Evolutionary conservation across 2,888 invertebrate species (phyloP).

Genomic region (Cerceris ruficornis): DNA sequence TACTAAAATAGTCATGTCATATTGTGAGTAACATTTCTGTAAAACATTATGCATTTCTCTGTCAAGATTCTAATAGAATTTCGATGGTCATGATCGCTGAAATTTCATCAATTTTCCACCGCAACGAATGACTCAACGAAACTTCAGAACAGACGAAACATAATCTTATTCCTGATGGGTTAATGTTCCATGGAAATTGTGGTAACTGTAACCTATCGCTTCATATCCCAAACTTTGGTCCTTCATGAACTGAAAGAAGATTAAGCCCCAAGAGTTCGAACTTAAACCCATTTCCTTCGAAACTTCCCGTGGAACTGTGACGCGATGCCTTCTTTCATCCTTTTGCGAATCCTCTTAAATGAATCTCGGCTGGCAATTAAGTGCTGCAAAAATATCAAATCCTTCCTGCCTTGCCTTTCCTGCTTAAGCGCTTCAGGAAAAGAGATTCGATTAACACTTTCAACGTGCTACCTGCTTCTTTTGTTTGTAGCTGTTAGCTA

Average conservation of each 20-base stretch:
- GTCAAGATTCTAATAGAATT: no score
- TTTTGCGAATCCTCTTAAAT: conserved; percentile 55
- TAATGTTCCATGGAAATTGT: conserved; percentile 58
- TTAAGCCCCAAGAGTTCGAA: conserved; percentile 55
- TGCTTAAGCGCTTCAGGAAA: not conserved
- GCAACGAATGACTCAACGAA: conserved; percentile 1
- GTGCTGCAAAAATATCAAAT: conserved; percentile 14
- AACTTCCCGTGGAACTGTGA: conserved; percentile 54
- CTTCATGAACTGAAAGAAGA: conserved; percentile 58
- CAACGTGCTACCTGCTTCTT: no score
- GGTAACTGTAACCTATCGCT: conserved; percentile 45
- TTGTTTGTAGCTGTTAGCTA: no score
- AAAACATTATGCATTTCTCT: no score
- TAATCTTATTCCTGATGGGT: conserved; percentile 52
- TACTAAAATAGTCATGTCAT: no score
- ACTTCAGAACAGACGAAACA: conserved; percentile 49
- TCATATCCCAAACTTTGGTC: conserved; percentile 34
- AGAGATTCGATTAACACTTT: no score
- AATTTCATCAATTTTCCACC: no score
- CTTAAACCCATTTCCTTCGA: conserved; percentile 53
- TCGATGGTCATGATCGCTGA: no score
- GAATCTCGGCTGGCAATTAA: conserved; percentile 31
- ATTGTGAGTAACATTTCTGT: no score
- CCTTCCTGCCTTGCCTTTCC: not conserved
- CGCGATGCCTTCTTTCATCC: conserved; percentile 39